Evolutionary conservation across 2,888 invertebrate genomes (phyloP).

Genomic region (Eupeodes latifasciatus): DNA sequence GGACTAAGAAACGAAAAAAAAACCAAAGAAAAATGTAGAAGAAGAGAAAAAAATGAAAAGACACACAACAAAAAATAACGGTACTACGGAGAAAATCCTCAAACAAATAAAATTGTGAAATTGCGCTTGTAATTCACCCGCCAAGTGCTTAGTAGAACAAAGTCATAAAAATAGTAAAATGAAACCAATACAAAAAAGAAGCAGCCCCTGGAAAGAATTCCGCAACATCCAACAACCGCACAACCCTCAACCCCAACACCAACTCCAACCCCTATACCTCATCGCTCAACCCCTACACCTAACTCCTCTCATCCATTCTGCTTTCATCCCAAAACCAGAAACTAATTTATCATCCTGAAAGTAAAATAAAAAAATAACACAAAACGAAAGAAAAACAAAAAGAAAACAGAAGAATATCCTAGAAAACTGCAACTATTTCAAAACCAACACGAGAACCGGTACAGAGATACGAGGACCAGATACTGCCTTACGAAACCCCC

Average conservation of each 20-base stretch:
- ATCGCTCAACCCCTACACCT: neutral
- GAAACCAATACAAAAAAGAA: constrained; percentile 77
- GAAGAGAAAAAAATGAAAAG: neutral
- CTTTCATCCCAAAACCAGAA: constrained; percentile 74
- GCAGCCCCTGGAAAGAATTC: constrained; percentile 76
- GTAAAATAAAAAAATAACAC: constrained; percentile 43
- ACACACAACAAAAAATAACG: constrained; percentile 11
- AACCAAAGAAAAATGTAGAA: constrained; percentile 23
- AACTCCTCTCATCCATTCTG: constrained; percentile 26
- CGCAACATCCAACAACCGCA: constrained; percentile 67
- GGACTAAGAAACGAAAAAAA: neutral
- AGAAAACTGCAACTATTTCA: constrained; percentile 76
- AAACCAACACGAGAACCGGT: constrained; percentile 64
- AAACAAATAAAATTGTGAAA: constrained; percentile 76
- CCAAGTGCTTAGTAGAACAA: constrained; percentile 78
- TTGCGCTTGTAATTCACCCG: constrained; percentile 76
- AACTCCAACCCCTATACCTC: constrained; percentile 2
- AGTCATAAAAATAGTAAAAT: constrained; percentile 80
- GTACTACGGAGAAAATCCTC: constrained; percentile 50
- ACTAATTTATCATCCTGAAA: constrained; percentile 75
- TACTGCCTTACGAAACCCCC: constrained; percentile 49
- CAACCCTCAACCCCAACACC: constrained; percentile 38
- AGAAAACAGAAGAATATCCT: constrained; percentile 24
- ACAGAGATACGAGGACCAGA: constrained; percentile 55
- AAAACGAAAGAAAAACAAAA: constrained; percentile 3